Base-by-base conservation (phyloP, 2,113 vertebrate genomes). In the Platanista minor region DNA sequence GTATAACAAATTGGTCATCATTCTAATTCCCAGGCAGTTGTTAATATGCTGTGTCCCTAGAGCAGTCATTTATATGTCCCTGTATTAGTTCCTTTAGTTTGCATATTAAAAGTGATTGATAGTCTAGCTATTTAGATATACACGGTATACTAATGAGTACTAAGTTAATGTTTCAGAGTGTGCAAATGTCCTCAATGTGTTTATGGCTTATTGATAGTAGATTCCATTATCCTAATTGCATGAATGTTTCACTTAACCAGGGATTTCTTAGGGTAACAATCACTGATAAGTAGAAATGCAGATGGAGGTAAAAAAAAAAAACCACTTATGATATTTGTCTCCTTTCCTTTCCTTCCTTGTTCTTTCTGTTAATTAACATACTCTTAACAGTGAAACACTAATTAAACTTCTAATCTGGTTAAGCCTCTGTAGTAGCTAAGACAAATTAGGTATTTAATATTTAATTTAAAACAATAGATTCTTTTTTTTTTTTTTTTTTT, bases 381-480 rank as follows among this genome's bases (percentile, higher is more conserved):
- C 12, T 72, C 18, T 69, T 90, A 57, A 46, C 29, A 92, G 21
- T 52, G 49, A 90, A 91, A 54, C 11, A 67, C 25, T 57, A 43
- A 75, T 7, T 84, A 87, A 41, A 61, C 14, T 88, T 92, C 21
- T 66, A 67, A 80, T 82, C 25, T 62, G 83, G 74, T 92, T 39
- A 90, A 84, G 71, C 39, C 14, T 78, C 43, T 71, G 23, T 54
- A 57, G 14, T 83, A 78, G 39, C 11, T 90, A 43, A 57, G 94
- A 14, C 7, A 74, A 54, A 31, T 82, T 87, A 75, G 20, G 36
- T 77, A 54, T 64, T 95, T 95, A 88, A 87, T 87, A 71, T 92
- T 94, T 90, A 52, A 78, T 67, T 96, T 93, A 82, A 75, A 85
- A 96, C 14, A 93, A 21, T 86, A n/a, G 59, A 23, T 94, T 75